Conservation (phyloP, 2,113 vertebrate species). For the Hemiscyllium ocellatum region DNA sequence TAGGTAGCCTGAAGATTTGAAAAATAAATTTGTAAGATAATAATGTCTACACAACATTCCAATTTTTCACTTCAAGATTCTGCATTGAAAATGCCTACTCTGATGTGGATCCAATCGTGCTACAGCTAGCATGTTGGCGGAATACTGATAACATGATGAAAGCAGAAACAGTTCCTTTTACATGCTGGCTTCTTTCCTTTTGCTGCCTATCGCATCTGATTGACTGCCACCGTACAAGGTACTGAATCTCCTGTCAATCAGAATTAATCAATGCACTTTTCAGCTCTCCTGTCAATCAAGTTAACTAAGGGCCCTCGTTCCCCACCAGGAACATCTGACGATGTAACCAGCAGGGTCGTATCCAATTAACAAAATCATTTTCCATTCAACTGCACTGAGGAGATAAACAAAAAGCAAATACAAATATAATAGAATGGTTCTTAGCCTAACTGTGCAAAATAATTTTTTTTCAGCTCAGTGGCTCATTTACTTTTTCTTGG, state of each 20-base stretch:
- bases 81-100: background rate
- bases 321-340: background rate
- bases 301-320: background rate
- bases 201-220: background rate
- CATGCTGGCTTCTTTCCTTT: background rate
- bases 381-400: background rate
- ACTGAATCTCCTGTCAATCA: background rate
- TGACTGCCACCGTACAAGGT: background rate
- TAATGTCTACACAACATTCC: background rate
- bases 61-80: background rate
- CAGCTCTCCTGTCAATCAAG: background rate
- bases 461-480: background rate
- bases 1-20: background rate
- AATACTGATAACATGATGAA: too few relatives aligned
- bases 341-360: background rate
- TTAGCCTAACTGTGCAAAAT: background rate
- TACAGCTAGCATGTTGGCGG: background rate
- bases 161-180: background rate
- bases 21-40: background rate
- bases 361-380: background rate
- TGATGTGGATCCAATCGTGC: background rate
- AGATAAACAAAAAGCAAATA: background rate
- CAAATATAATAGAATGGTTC: background rate
- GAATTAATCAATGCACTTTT: background rate
- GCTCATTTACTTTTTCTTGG: background rate